These are phyloP conservation scores for Channa argus DNA, from an alignment of 2,113 vertebrate species.

Conservation along the genomic window DNA sequence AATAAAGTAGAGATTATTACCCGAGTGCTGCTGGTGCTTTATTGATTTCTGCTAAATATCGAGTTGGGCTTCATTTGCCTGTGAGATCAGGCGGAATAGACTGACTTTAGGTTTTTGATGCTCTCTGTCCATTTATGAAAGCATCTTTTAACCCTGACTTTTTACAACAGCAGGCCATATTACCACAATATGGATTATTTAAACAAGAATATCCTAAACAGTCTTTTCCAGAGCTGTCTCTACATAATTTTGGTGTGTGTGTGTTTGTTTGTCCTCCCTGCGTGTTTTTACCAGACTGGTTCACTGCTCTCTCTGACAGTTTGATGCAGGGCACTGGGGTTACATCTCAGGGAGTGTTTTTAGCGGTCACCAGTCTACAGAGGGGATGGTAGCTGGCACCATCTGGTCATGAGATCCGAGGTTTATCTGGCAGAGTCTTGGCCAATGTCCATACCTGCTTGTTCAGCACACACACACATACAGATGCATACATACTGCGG, in stretches of 20 bases:
- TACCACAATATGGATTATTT: too few species aligned
- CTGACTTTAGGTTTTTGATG: too few species aligned
- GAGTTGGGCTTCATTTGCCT: too few species aligned
- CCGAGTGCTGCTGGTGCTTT: too few species aligned
- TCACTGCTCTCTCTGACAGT: constrained; percentile 64
- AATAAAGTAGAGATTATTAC: too few species aligned
- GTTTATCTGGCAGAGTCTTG: constrained; percentile 76
- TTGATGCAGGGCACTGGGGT: constrained; percentile 73
- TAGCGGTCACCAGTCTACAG: constrained; percentile 78
- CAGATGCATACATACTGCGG: constrained; percentile 45
- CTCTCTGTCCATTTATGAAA: too few species aligned
- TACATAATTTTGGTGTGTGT: constrained; percentile 9
- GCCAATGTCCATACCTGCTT: constrained; percentile 76
- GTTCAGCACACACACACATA: constrained; percentile 37
- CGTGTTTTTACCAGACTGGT: constrained; percentile 41
- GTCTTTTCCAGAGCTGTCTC: not conserved
- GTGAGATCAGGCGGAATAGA: too few species aligned
- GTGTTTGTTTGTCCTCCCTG: constrained; percentile 11
- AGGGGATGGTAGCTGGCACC: constrained; percentile 73
- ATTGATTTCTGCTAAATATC: too few species aligned
- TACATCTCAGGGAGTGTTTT: constrained; percentile 73
- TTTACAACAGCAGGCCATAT: too few species aligned
- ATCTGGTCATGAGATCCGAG: constrained; percentile 74
- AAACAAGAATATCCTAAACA: not conserved
- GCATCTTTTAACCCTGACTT: too few species aligned